Conservation (phyloP, 2,113 vertebrate genomes). For the Crotalus horridus region DNA sequence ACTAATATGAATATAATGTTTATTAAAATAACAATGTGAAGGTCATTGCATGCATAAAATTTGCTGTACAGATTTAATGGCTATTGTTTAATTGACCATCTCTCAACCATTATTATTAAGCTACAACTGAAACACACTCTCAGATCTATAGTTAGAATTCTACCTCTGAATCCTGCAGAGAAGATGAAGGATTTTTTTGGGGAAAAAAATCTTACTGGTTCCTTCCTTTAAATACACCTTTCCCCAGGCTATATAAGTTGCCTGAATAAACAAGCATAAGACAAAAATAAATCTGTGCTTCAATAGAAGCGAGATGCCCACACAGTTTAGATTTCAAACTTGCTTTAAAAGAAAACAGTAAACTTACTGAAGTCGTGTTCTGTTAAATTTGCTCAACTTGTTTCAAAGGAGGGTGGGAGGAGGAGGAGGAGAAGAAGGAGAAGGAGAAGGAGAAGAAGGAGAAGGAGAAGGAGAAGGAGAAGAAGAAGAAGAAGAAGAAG, state of each 20-base stretch:
- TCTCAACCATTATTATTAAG: neutral
- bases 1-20: too few relatives aligned
- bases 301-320: neutral
- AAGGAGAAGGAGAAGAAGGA: too few relatives aligned
- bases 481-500: too few relatives aligned
- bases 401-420: slow-evolving; percentile 17
- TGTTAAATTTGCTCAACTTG: neutral
- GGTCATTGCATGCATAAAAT: neutral
- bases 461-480: too few relatives aligned
- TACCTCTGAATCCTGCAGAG: neutral
- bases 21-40: neutral
- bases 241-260: neutral
- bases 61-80: neutral
- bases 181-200: neutral
- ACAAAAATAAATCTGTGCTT: neutral
- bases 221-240: neutral
- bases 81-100: neutral
- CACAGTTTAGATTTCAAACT: neutral
- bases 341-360: neutral
- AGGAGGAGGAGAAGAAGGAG: too few relatives aligned
- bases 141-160: neutral
- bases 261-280: neutral
- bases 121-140: neutral
- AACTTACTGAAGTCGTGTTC: neutral
- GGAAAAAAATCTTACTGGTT: neutral